These are phyloP conservation scores for Cephus sareptanus DNA, from an alignment of 2,888 invertebrate genomes.

Conservation along the genomic window DNA sequence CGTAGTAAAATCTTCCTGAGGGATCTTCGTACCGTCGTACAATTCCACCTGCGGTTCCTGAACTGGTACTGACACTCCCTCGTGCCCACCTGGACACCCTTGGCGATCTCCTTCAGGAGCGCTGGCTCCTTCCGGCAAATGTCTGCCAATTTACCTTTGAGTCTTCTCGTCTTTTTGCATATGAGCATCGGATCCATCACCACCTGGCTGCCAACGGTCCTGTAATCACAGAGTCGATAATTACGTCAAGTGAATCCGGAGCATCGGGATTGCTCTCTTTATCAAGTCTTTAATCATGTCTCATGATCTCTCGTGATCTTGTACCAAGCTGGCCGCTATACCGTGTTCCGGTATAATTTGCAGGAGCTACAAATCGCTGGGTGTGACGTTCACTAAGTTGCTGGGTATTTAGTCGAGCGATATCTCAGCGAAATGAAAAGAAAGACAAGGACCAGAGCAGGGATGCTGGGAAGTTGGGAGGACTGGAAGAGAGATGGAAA, in stretches of 20 bases:
- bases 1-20: conserved; percentile 86
- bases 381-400: conserved; percentile 31
- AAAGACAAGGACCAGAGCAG: neutral
- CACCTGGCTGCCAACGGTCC: conserved; percentile 87
- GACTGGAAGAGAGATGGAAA: neutral
- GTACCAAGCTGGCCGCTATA: too few relatives aligned
- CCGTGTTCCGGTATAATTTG: conserved; percentile 29
- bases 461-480: neutral
- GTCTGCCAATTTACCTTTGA: conserved; percentile 81
- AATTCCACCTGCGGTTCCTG: conserved; percentile 88
- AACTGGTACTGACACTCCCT: conserved; percentile 91
- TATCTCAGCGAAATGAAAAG: conserved; percentile 16
- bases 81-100: conserved; percentile 85
- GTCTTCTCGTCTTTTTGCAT: conserved; percentile 85
- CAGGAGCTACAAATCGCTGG: conserved; percentile 36
- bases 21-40: conserved; percentile 83
- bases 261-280: too few relatives aligned
- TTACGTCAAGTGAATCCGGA: too few relatives aligned
- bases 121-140: conserved; percentile 87
- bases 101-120: conserved; percentile 84
- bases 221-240: conserved; percentile 54
- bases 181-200: conserved; percentile 90
- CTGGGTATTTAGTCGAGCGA: conserved; percentile 31
- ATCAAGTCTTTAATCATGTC: too few relatives aligned
- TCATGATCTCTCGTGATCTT: too few relatives aligned